phyloP scores from a whole-genome alignment of 1,140 invertebrate species.

The Vanessa tameamea region DNA sequence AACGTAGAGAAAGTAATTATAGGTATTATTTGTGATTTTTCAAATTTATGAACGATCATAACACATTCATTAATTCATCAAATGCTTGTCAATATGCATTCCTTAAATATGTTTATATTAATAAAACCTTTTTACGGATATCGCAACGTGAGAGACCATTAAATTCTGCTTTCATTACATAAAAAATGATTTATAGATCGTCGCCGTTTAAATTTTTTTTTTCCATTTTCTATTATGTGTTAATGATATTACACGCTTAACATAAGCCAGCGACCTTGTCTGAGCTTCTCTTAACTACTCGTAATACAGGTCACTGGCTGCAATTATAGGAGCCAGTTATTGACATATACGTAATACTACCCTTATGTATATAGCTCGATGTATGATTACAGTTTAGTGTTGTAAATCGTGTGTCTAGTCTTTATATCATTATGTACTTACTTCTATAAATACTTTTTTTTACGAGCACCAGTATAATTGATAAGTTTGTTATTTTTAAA shows the following conservation, averaged over 20 bases:
- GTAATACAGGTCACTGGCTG: constrained; percentile 24
- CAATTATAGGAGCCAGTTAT: constrained; percentile 17
- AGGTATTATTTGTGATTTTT: too few relatives aligned
- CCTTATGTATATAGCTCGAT: constrained; percentile 22
- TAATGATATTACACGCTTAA: neutral
- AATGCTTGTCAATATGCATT: too few relatives aligned
- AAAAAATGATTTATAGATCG: constrained; percentile 10
- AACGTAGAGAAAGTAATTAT: too few relatives aligned
- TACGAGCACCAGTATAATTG: constrained; percentile 18
- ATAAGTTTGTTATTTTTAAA: constrained; percentile 6
- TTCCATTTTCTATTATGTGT: constrained; percentile 16
- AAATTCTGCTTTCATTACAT: neutral
- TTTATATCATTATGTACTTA: constrained; percentile 18
- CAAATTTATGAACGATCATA: too few relatives aligned
- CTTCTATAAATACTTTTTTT: constrained; percentile 17
- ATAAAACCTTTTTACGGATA: too few relatives aligned
- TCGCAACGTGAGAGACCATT: too few relatives aligned
- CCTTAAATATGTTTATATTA: too few relatives aligned
- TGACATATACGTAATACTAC: constrained; percentile 30
- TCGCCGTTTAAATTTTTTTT: constrained; percentile 11
- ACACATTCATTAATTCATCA: too few relatives aligned
- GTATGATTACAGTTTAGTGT: constrained; percentile 14
- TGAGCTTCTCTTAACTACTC: constrained; percentile 15
- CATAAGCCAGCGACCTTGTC: constrained; percentile 24
- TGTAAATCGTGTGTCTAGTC: constrained; percentile 18